Evolutionary conservation across 2,888 invertebrate species (phyloP).

Genomic region (Linnaemya vulpina): DNA sequence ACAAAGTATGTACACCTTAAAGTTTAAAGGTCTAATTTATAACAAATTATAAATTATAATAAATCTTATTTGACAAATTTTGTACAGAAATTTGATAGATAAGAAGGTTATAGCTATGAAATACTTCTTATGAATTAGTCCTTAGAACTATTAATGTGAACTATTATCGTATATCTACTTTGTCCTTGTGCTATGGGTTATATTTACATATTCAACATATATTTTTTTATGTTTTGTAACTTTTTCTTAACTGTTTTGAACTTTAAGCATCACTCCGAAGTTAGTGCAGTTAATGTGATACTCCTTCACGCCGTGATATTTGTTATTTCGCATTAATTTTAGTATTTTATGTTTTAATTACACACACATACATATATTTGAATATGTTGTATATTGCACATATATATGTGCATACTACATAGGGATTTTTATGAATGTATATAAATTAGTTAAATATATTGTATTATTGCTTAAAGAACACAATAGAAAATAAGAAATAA

Average conservation of each 20-base stretch:
- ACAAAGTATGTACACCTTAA: too few species aligned
- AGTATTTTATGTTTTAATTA: slow-evolving; percentile 34
- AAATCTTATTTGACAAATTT: too few species aligned
- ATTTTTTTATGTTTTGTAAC: slow-evolving; percentile 29
- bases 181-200: too few species aligned
- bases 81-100: too few species aligned
- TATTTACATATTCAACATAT: slow-evolving; percentile 34
- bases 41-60: too few species aligned
- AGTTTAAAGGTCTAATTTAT: too few species aligned
- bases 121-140: too few species aligned
- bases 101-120: too few species aligned
- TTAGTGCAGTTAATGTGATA: slow-evolving; percentile 47
- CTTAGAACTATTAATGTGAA: too few species aligned
- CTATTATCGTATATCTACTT: too few species aligned
- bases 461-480: background rate
- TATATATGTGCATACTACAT: slow-evolving; percentile 2
- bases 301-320: slow-evolving; percentile 53
- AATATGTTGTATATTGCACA: too few species aligned
- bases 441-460: slow-evolving; percentile 5
- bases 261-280: background rate
- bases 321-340: slow-evolving; percentile 44
- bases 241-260: slow-evolving; percentile 24
- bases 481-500: slow-evolving; percentile 16
- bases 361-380: background rate
- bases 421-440: slow-evolving; percentile 28